Conservation (phyloP, 1,140 invertebrate species). For the Catajapyx aquilonaris region DNA sequence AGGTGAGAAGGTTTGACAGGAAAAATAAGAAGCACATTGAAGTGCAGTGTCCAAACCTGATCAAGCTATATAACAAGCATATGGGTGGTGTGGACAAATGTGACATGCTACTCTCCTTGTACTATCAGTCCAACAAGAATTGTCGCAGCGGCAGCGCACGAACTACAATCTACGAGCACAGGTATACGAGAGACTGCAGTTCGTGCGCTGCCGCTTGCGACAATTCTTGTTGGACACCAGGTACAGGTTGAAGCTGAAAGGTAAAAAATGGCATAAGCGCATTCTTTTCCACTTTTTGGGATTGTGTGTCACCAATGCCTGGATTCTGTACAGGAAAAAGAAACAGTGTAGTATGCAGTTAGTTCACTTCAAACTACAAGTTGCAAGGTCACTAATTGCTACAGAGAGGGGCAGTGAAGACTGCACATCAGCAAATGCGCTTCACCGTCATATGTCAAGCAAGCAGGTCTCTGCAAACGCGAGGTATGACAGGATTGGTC, state of each 20-base stretch:
- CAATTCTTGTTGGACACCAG: slow-evolving; percentile 14
- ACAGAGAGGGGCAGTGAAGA: neutral
- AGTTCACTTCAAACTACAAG: neutral
- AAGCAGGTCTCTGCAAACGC: neutral
- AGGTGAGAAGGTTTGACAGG: slow-evolving; percentile 18
- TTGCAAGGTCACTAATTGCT: neutral
- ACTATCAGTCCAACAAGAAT: too few relatives aligned
- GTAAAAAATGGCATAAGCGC: slow-evolving; percentile 20
- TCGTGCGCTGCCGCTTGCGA: too few relatives aligned
- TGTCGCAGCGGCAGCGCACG: too few relatives aligned
- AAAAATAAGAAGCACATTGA: slow-evolving; percentile 16
- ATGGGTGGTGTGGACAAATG: slow-evolving; percentile 22
- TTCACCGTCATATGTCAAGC: too few relatives aligned
- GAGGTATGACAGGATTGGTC: neutral
- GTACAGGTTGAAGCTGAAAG: slow-evolving; percentile 21
- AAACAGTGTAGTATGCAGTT: slow-evolving; percentile 2
- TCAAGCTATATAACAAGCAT: slow-evolving; percentile 23
- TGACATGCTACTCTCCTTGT: too few relatives aligned
- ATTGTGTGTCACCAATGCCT: slow-evolving; percentile 15
- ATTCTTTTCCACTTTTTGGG: slow-evolving; percentile 24
- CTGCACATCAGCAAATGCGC: neutral
- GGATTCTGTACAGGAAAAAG: slow-evolving; percentile 11
- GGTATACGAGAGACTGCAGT: too few relatives aligned
- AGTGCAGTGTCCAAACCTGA: slow-evolving; percentile 21
- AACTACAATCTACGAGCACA: too few relatives aligned